Conservation (phyloP, 2,888 invertebrate species). For the Litoditis marina region DNA sequence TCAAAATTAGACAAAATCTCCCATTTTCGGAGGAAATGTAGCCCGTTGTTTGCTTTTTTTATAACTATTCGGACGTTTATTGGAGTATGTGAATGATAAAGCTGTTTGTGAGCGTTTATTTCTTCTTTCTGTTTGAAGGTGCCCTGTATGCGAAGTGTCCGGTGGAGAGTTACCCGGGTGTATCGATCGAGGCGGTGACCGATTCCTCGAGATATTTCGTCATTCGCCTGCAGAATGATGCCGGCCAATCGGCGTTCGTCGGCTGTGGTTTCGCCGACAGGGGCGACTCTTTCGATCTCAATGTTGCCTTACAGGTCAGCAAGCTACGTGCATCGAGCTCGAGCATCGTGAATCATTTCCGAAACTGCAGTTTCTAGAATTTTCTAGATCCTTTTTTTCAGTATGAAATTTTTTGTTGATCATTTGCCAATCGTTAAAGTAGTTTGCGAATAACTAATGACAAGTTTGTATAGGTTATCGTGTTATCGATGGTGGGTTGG, state of each 20-base stretch:
- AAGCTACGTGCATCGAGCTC: slow-evolving; percentile 87
- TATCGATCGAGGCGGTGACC: slow-evolving; percentile 88
- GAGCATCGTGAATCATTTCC: too few relatives aligned
- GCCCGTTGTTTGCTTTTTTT: too few relatives aligned
- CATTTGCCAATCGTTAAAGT: too few relatives aligned
- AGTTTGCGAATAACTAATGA: too few relatives aligned
- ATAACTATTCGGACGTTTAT: too few relatives aligned
- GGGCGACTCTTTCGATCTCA: slow-evolving; percentile 96
- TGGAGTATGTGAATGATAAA: too few relatives aligned
- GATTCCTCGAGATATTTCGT: slow-evolving; percentile 73
- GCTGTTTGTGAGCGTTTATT: too few relatives aligned
- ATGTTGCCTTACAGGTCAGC: slow-evolving; percentile 92
- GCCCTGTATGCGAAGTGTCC: slow-evolving; percentile 93
- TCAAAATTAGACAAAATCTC: too few relatives aligned
- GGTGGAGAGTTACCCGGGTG: slow-evolving; percentile 88
- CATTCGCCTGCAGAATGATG: slow-evolving; percentile 76
- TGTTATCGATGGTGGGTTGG: not conserved
- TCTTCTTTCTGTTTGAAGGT: slow-evolving; percentile 60
- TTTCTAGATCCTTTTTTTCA: too few relatives aligned
- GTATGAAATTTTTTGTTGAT: slow-evolving; percentile 22
- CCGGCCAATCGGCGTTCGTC: slow-evolving; percentile 80
- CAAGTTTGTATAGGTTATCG: too few relatives aligned
- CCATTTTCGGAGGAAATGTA: too few relatives aligned
- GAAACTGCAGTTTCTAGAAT: too few relatives aligned
- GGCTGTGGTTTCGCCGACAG: slow-evolving; percentile 95